These are phyloP conservation scores for Perca fluviatilis DNA, from an alignment of 2,113 vertebrate genomes.

Conservation along the genomic window DNA sequence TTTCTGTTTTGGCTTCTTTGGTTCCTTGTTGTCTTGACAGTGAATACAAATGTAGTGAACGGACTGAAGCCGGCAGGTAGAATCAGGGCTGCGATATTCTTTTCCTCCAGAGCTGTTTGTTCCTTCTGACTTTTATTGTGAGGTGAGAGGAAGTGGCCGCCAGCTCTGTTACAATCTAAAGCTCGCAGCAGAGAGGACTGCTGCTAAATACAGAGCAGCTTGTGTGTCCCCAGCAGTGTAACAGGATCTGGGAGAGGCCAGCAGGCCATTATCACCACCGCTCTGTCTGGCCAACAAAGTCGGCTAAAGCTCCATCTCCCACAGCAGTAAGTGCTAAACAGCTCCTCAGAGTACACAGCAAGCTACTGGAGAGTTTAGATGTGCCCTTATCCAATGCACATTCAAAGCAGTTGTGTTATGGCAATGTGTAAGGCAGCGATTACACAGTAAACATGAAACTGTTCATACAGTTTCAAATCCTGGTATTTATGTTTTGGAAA, in stretches of 20 bases:
- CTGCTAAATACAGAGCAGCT: conserved; percentile 75
- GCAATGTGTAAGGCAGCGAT: conserved; percentile 9
- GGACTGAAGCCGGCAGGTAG: neutral
- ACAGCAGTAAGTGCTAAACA: conserved; percentile 50
- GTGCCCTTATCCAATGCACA: conserved; percentile 19
- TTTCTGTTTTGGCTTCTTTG: neutral
- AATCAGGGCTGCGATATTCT: neutral
- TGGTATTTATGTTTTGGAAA: conserved; percentile 24
- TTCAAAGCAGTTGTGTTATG: conserved; percentile 37
- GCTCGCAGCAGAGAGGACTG: conserved; percentile 52
- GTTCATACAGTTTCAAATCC: neutral
- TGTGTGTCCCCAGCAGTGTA: conserved; percentile 78
- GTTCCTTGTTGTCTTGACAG: neutral
- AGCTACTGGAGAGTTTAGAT: conserved; percentile 16
- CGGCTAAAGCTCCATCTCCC: conserved; percentile 52
- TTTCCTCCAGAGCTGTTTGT: conserved; percentile 39
- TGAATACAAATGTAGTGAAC: neutral
- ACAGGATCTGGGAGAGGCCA: conserved; percentile 77
- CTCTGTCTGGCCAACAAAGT: conserved; percentile 63
- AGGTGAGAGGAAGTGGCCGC: conserved; percentile 53
- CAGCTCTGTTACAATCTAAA: conserved; percentile 51
- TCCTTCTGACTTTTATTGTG: conserved; percentile 38
- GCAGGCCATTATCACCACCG: conserved; percentile 67
- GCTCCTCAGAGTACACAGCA: conserved; percentile 34
- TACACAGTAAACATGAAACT: conserved; percentile 21